Conservation (phyloP, 2,797 vertebrate genomes). For the Erpetoichthys calabaricus region DNA sequence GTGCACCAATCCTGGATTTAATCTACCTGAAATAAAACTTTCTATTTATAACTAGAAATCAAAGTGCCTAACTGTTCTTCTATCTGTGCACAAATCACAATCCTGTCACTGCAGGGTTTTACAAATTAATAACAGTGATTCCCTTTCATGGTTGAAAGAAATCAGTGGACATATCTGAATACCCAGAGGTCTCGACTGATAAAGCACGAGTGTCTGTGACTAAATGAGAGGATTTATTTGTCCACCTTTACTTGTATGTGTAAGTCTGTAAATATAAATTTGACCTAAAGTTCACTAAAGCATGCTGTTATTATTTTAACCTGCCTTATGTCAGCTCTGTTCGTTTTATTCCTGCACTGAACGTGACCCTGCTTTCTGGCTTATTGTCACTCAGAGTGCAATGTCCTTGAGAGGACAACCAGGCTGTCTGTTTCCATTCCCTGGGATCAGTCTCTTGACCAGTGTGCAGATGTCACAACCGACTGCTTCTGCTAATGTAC, state of each 20-base stretch:
- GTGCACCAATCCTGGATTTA: not conserved
- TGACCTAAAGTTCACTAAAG: not conserved
- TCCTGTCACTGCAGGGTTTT: not conserved
- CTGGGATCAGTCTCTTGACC: too few species aligned
- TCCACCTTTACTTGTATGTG: not conserved
- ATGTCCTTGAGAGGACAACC: too few species aligned
- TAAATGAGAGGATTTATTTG: not conserved
- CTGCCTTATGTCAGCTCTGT: too few species aligned
- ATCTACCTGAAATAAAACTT: slow-evolving; percentile 4
- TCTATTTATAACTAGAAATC: slow-evolving; percentile 1
- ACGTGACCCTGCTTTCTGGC: too few species aligned
- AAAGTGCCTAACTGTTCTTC: not conserved
- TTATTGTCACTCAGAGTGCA: too few species aligned
- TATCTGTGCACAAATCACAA: not conserved
- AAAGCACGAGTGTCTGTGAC: not conserved
- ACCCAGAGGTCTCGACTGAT: not conserved
- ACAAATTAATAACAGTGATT: not conserved
- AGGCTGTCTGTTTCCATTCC: too few species aligned
- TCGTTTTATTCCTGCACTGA: too few species aligned
- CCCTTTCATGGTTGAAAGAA: not conserved
- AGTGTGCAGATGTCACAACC: not conserved
- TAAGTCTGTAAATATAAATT: not conserved
- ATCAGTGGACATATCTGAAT: not conserved
- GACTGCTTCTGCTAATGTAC: not conserved
- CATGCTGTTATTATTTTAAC: too few species aligned